Percentiles rank a stretch among this genome's conserved stretches.
Conservation (phyloP, 2,113 vertebrate genomes). For the Myanophis thanlyinensis region DNA sequence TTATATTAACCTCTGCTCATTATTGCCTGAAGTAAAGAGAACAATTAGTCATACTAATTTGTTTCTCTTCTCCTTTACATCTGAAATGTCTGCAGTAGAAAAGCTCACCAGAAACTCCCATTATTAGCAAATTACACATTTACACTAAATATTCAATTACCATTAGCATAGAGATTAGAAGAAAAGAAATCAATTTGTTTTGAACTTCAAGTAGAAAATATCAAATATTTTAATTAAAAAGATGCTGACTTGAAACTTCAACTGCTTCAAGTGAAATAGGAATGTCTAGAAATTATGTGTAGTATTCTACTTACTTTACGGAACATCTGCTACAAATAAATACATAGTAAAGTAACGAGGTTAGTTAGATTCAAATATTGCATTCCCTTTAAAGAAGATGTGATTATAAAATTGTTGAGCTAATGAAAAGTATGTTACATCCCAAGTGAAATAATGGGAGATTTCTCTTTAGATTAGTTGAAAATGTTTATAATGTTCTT, state of each 20-base stretch:
- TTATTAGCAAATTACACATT: constrained; percentile 33
- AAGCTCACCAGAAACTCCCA: constrained; percentile 14
- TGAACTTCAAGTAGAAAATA: constrained; percentile 27
- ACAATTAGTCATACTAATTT: constrained; percentile 30
- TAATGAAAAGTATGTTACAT: not conserved
- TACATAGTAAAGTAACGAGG: not conserved
- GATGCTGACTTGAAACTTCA: constrained; percentile 15
- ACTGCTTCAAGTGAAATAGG: constrained; percentile 3
- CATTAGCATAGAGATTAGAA: constrained; percentile 26
- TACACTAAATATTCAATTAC: constrained; percentile 26
- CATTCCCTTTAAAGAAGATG: not conserved
- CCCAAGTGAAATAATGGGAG: no score
- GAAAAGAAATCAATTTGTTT: constrained; percentile 30
- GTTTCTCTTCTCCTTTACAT: constrained; percentile 8
- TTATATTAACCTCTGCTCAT: constrained; percentile 1
- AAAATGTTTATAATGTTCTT: not conserved
- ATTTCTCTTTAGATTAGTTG: not conserved
- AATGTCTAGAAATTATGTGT: not conserved
- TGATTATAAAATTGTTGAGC: not conserved
- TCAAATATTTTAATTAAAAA: constrained; percentile 34
- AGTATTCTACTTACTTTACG: not conserved
- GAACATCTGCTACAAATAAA: not conserved
- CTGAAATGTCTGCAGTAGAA: constrained; percentile 14
- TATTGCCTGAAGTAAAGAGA: constrained; percentile 6
- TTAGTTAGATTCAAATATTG: not conserved